Evolutionary conservation across 2,888 invertebrate genomes (phyloP).

Genomic region (Noctua fimbriata): DNA sequence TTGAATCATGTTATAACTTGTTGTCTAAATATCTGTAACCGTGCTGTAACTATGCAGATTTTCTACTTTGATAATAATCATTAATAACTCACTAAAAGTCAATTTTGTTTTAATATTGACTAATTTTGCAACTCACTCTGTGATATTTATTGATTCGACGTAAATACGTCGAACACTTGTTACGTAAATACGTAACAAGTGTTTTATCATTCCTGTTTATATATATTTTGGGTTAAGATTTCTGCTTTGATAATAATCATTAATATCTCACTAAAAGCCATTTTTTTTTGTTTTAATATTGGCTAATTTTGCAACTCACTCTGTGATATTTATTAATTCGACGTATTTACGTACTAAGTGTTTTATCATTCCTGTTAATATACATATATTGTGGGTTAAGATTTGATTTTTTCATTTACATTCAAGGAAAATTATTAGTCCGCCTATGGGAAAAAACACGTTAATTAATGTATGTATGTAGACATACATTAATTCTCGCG

Average conservation of each 20-base stretch:
- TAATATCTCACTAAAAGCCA: background rate
- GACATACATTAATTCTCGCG: background rate
- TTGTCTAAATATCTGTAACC: background rate
- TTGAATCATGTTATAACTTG: background rate
- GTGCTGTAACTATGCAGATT: background rate
- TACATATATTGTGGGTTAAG: constrained; percentile 12
- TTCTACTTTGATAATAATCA: background rate
- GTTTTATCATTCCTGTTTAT: constrained; percentile 8
- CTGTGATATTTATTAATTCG: constrained; percentile 49
- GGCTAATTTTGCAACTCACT: constrained; percentile 17
- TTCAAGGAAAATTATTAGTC: background rate
- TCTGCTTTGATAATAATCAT: background rate
- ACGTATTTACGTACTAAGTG: constrained; percentile 16
- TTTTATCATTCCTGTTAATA: constrained; percentile 9
- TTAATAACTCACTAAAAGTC: background rate
- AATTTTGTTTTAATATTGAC: background rate
- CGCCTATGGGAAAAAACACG: background rate
- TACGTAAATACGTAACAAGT: constrained; percentile 21
- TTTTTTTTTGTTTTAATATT: too few relatives aligned
- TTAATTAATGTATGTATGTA: background rate
- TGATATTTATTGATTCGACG: constrained; percentile 37
- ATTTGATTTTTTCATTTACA: background rate
- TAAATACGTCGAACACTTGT: too few relatives aligned
- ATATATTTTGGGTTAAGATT: too few relatives aligned
- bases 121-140: constrained; percentile 38